Percentiles rank a stretch among this genome's conserved stretches.
Evolutionary conservation across 2,797 vertebrate species (phyloP).

Genomic region (Taenioides sp.): DNA sequence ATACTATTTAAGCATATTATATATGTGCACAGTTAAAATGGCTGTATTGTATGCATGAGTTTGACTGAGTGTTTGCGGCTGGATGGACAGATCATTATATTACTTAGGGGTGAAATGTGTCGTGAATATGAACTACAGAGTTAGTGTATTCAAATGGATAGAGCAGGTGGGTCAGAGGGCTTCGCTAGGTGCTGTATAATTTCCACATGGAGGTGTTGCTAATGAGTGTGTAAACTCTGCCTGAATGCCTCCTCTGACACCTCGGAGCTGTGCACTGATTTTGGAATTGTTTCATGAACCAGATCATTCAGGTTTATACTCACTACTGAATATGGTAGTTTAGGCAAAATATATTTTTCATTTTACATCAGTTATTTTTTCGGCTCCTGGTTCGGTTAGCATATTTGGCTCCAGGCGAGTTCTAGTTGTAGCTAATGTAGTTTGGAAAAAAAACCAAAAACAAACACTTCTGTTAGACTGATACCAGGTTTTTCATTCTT

Average conservation of each 20-base stretch:
- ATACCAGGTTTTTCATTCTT: not conserved
- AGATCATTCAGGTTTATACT: slow-evolving; percentile 11
- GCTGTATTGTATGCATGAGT: not conserved
- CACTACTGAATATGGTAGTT: not conserved
- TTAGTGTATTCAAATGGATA: slow-evolving; percentile 52
- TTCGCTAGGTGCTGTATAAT: slow-evolving; percentile 58
- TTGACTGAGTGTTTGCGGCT: slow-evolving; percentile 35
- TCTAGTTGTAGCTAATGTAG: not conserved
- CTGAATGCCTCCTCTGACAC: slow-evolving; percentile 26
- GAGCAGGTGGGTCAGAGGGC: slow-evolving; percentile 62
- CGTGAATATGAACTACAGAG: slow-evolving; percentile 53
- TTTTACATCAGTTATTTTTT: not conserved
- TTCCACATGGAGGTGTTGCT: slow-evolving; percentile 40
- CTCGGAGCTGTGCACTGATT: slow-evolving; percentile 23
- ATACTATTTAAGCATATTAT: not conserved
- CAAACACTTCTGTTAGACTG: not conserved
- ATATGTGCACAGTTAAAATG: not conserved
- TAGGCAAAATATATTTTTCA: not conserved
- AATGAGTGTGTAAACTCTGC: slow-evolving; percentile 53
- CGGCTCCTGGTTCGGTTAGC: not conserved
- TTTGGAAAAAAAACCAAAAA: not conserved
- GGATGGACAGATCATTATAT: slow-evolving; percentile 50
- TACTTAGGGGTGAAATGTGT: slow-evolving; percentile 43
- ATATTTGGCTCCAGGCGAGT: not conserved
- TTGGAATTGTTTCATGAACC: slow-evolving; percentile 32